A percentile compares a stretch with the other conserved stretches of the same genome.
Conservation (phyloP, 2,888 invertebrate species). For the Masnerella sp. region DNA sequence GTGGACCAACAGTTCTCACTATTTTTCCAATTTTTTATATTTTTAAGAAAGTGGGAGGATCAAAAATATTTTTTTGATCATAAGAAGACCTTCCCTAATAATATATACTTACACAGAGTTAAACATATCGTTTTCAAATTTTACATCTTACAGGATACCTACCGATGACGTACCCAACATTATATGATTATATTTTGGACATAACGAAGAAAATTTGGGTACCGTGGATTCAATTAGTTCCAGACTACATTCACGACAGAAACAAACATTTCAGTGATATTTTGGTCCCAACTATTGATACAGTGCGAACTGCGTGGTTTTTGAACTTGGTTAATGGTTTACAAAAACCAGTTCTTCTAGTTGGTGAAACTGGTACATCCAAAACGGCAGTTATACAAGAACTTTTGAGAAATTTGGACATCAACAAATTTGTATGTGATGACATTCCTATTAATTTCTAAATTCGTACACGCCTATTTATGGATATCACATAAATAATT, state of each 20-base stretch:
- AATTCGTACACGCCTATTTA: not conserved
- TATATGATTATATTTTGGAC: slow-evolving; percentile 92
- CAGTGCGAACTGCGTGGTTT: slow-evolving; percentile 88
- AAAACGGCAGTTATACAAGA: slow-evolving; percentile 93
- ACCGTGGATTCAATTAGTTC: slow-evolving; percentile 91
- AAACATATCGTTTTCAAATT: no score
- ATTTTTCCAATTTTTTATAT: no score
- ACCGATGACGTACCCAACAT: slow-evolving; percentile 84
- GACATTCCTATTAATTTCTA: not conserved
- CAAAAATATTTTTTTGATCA: no score
- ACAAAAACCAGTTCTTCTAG: slow-evolving; percentile 88
- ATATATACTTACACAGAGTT: no score
- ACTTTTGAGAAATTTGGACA: slow-evolving; percentile 85
- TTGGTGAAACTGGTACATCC: slow-evolving; percentile 95
- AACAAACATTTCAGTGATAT: slow-evolving; percentile 87
- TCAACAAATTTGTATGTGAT: slow-evolving; percentile 81
- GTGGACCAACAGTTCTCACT: no score
- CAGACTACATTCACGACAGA: slow-evolving; percentile 86
- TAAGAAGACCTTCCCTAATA: no score
- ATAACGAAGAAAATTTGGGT: slow-evolving; percentile 84
- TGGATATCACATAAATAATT: slow-evolving; percentile 29
- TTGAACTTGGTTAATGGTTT: slow-evolving; percentile 87
- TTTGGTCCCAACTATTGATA: slow-evolving; percentile 93
- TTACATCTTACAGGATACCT: slow-evolving; percentile 81
- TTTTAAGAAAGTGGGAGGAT: no score